Conservation (phyloP, 2,113 vertebrate species). For the Tyrannus savana region DNA sequence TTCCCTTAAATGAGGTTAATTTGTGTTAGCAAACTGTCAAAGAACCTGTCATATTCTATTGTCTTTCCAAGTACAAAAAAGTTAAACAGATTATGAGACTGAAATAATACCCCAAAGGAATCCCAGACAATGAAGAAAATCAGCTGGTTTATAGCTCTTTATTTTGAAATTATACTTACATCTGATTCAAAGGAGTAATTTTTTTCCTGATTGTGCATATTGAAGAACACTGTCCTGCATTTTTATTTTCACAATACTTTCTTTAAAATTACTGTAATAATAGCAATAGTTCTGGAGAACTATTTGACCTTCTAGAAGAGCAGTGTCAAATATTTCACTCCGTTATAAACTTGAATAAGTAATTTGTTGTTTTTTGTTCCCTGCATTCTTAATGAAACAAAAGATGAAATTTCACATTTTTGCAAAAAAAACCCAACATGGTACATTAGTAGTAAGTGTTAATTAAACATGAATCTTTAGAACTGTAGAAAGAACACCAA, state of each 20-base stretch:
- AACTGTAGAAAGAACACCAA: background rate
- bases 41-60: slow-evolving; percentile 65
- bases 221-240: background rate
- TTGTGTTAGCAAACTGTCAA: slow-evolving; percentile 65
- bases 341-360: slow-evolving; percentile 29
- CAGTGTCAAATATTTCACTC: slow-evolving; percentile 17
- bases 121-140: slow-evolving; percentile 8
- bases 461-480: background rate
- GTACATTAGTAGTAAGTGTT: background rate
- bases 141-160: background rate
- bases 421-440: slow-evolving; percentile 28
- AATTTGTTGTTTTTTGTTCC: background rate
- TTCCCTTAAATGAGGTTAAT: slow-evolving; percentile 67
- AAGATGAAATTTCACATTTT: slow-evolving; percentile 22
- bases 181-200: background rate
- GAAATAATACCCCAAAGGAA: slow-evolving; percentile 53
- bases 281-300: background rate
- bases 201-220: background rate
- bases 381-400: slow-evolving; percentile 30
- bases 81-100: slow-evolving; percentile 19
- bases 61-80: slow-evolving; percentile 52
- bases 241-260: background rate
- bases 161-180: background rate
- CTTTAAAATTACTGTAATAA: background rate
- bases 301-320: background rate